A percentile compares a stretch with the other conserved stretches of the same genome.
Evolutionary conservation across 2,888 invertebrate species (phyloP).

Genomic region (Glyphotaelius pellucidus): DNA sequence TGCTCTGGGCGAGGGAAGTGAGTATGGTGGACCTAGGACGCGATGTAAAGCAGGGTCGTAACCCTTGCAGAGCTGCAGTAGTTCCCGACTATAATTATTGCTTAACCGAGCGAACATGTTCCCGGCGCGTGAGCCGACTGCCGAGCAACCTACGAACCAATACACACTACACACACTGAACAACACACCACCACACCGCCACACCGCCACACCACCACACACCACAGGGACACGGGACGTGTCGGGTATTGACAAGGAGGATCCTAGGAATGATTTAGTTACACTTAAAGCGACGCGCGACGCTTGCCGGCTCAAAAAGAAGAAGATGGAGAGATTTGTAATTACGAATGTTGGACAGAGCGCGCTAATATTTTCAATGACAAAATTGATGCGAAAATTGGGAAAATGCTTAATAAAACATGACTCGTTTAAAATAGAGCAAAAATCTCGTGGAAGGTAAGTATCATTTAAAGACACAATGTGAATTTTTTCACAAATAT

Average conservation of each 20-base stretch:
- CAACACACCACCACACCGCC: no score
- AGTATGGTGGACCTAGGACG: conserved; percentile 22
- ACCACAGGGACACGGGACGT: neutral
- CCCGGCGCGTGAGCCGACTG: conserved; percentile 55
- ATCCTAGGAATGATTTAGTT: neutral
- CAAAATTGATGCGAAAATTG: no score
- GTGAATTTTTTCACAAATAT: no score
- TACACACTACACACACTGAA: neutral
- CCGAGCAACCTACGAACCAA: neutral
- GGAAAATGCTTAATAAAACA: no score
- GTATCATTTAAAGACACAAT: no score
- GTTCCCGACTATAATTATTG: conserved; percentile 60
- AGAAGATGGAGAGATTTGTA: no score
- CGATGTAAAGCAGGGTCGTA: conserved; percentile 53
- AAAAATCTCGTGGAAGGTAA: no score
- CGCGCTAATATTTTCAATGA: no score
- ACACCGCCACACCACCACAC: no score
- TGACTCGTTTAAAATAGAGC: no score
- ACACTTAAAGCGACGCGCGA: neutral
- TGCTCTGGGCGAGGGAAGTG: neutral
- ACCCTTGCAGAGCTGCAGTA: conserved; percentile 37
- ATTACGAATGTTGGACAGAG: no score
- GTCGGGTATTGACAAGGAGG: neutral
- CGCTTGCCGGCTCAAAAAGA: no score
- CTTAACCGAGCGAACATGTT: conserved; percentile 60